These are phyloP conservation scores for Phataginus tricuspis DNA, from an alignment of 2,797 vertebrate genomes.

Conservation along the genomic window DNA sequence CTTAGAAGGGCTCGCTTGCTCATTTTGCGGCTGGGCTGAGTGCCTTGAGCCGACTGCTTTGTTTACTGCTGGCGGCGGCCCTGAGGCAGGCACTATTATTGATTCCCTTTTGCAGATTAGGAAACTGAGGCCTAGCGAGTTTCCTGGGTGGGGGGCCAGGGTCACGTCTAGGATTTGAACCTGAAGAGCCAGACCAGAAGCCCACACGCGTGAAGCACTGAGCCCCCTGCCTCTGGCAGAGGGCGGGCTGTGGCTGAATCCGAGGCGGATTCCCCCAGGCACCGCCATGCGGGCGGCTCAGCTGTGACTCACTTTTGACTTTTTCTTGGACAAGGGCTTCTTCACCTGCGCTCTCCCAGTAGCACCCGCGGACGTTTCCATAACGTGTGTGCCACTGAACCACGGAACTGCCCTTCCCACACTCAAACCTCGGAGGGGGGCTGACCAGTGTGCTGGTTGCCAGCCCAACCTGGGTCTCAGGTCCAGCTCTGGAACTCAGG, in stretches of 20 bases:
- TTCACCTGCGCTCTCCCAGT: background rate
- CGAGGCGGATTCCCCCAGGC: background rate
- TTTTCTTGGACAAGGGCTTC: background rate
- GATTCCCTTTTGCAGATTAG: background rate
- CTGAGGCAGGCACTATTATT: background rate
- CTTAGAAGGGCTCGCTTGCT: fast-evolving
- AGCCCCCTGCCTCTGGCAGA: background rate
- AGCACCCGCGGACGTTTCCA: background rate
- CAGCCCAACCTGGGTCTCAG: background rate
- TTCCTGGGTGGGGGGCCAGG: background rate
- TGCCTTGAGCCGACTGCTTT: background rate
- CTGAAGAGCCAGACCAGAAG: background rate
- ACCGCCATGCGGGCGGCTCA: fast-evolving
- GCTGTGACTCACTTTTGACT: background rate
- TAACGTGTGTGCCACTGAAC: background rate
- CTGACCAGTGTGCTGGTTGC: background rate
- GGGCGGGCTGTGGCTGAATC: background rate
- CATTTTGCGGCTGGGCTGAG: fast-evolving
- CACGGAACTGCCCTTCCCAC: background rate
- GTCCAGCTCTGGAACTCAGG: background rate
- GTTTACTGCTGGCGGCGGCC: no score
- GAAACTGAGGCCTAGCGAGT: background rate
- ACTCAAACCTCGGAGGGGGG: background rate
- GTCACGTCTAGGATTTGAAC: background rate
- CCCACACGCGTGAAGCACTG: background rate